phyloP scores from a whole-genome alignment of 1,140 invertebrate species.

The Leucophenga varia region DNA sequence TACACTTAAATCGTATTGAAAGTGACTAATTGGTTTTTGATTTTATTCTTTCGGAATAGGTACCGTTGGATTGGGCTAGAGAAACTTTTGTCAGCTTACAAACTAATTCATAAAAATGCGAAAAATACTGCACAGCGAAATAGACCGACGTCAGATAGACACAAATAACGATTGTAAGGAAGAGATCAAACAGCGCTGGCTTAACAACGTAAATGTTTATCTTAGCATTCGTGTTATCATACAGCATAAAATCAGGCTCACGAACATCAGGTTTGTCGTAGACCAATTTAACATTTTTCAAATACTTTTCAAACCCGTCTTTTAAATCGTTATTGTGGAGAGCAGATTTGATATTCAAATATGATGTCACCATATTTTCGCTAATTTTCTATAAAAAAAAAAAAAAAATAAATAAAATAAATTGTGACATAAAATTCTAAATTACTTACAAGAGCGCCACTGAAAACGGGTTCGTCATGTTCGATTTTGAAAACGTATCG shows the following conservation, averaged over 20 bases:
- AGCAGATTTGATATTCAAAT: conserved; percentile 40
- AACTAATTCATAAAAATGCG: conserved; percentile 60
- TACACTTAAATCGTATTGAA: too few species aligned
- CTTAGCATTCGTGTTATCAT: conserved; percentile 74
- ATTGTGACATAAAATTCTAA: background rate
- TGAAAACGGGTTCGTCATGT: conserved; percentile 30
- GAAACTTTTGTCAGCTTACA: conserved; percentile 48
- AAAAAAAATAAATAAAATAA: background rate
- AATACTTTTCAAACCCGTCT: conserved; percentile 74
- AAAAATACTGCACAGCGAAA: conserved; percentile 75
- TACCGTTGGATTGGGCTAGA: conserved; percentile 16
- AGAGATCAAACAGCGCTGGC: conserved; percentile 95
- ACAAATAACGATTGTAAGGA: conserved; percentile 83
- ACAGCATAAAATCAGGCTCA: conserved; percentile 92
- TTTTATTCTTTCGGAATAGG: conserved; percentile 20
- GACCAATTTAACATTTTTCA: conserved; percentile 73
- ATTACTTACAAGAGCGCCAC: conserved; percentile 39
- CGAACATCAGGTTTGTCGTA: conserved; percentile 74
- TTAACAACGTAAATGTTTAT: conserved; percentile 94
- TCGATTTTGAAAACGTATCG: conserved; percentile 80
- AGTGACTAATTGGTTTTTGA: conserved; percentile 22
- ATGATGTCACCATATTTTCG: conserved; percentile 40
- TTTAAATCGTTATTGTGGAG: conserved; percentile 58
- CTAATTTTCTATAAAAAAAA: conserved; percentile 31
- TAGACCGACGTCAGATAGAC: conserved; percentile 82